Evolutionary conservation across 2,797 vertebrate species (phyloP).

Genomic region (Pteronotus mesoamericanus): DNA sequence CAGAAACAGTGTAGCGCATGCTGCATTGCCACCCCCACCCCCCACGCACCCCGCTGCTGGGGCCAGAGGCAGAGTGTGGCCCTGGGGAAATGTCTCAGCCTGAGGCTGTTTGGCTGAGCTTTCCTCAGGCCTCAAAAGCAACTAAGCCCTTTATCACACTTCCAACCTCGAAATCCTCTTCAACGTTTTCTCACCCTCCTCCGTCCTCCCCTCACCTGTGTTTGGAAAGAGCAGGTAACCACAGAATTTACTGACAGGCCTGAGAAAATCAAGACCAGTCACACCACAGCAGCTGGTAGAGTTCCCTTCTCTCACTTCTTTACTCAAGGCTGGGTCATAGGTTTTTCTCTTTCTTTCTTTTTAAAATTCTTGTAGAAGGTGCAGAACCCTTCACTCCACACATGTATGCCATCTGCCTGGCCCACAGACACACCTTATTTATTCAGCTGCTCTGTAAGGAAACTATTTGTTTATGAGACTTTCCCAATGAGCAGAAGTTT

Average conservation of each 20-base stretch:
- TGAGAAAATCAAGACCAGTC: neutral
- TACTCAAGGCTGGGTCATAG: neutral
- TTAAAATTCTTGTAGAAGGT: neutral
- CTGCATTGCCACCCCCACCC: no score
- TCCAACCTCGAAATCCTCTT: neutral
- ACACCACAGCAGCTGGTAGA: no score
- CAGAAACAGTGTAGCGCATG: accelerated
- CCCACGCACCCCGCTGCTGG: no score
- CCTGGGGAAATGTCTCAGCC: neutral
- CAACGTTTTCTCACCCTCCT: neutral
- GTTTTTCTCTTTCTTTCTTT: neutral
- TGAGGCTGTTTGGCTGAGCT: no score
- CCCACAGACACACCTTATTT: neutral
- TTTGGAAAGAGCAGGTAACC: neutral
- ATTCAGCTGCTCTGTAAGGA: neutral
- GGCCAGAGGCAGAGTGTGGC: accelerated
- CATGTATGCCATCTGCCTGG: neutral
- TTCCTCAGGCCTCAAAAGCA: neutral
- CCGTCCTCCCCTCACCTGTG: accelerated
- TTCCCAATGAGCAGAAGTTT: neutral
- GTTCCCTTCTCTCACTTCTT: neutral
- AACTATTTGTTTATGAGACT: neutral
- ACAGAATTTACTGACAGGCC: neutral
- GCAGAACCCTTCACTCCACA: neutral
- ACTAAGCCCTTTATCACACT: neutral